Percentiles rank a stretch among this genome's conserved stretches.
Conservation (phyloP, 2,888 invertebrate genomes). For the Gibbula magus region DNA sequence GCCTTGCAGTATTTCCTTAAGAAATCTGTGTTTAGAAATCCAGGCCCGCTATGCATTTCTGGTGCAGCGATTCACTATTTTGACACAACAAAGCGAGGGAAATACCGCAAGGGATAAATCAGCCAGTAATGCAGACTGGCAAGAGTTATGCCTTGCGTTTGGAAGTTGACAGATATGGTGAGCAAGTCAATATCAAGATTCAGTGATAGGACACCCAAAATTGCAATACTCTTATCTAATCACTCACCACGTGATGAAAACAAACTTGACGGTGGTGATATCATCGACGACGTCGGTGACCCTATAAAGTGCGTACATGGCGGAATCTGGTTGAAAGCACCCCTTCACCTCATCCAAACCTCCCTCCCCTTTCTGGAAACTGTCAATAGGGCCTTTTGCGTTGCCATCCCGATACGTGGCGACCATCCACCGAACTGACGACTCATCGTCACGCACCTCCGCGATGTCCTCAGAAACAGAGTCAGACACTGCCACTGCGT, state of each 20-base stretch:
- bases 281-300: conserved; percentile 69
- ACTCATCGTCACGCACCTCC: conserved; percentile 58
- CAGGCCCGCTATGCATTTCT: too few relatives aligned
- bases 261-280: conserved; percentile 73
- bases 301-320: conserved; percentile 70
- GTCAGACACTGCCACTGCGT: conserved; percentile 25
- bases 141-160: too few relatives aligned
- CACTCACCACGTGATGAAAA: conserved; percentile 71
- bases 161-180: too few relatives aligned
- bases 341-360: conserved; percentile 59
- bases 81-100: too few relatives aligned
- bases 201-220: too few relatives aligned
- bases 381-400: conserved; percentile 59
- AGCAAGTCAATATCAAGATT: too few relatives aligned
- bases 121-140: too few relatives aligned
- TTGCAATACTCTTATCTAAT: too few relatives aligned
- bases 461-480: conserved; percentile 50
- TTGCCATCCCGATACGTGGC: conserved; percentile 56
- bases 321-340: conserved; percentile 56
- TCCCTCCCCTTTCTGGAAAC: conserved; percentile 59
- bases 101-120: too few relatives aligned
- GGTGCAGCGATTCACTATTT: too few relatives aligned
- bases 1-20: too few relatives aligned
- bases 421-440: conserved; percentile 56
- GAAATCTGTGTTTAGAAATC: too few relatives aligned